Evolutionary conservation across 2,113 vertebrate species (phyloP), one percentile per base, ranked within the genome.

Genomic region (Apodemus sylvaticus): DNA sequence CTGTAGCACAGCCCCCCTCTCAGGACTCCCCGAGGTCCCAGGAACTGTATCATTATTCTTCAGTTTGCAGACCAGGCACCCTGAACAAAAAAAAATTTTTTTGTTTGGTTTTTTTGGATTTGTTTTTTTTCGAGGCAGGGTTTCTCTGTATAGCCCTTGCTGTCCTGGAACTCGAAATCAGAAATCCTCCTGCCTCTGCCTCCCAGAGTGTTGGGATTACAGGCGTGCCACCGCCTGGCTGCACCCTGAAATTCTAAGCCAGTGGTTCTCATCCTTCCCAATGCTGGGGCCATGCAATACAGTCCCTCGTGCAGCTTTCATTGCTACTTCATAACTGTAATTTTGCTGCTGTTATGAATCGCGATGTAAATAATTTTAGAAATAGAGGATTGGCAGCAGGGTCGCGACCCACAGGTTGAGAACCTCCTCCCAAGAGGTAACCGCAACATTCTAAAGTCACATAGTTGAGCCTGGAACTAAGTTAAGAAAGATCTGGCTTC

Each of bases 21-120:
- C 24, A 2, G 51, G 42, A 90, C 22, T 60, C 45, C 71, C 74
- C 39, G 0, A 31, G 60, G 10, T 13, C 31, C 64, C 85, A 24
- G n/a, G 19, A 8, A 17, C n/a, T 55, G 17, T 20, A 24, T 42
- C 29, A 29, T 14, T 74, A 20, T 39, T 83, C 22, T 34, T 29
- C 71, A 31, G 62, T 87, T 93, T 90, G 70, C 91, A 73, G n/a
- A 83, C 60, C 36, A 77, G 34, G 34, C 68, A 53, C 42, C 22
- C 51, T 19, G 42, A 74, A 71, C n/a, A n/a, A n/a, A n/a, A n/a
- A n/a, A n/a, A n/a, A n/a, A n/a, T n/a, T n/a, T n/a, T n/a, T n/a
- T n/a, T n/a, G n/a, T n/a, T n/a, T n/a, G n/a, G n/a, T n/a, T n/a
- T n/a, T n/a, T n/a, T n/a, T n/a, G n/a, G n/a, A n/a, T n/a, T n/a